phyloP scores from a whole-genome alignment of 2,888 invertebrate genomes.

The Phortica magna region DNA sequence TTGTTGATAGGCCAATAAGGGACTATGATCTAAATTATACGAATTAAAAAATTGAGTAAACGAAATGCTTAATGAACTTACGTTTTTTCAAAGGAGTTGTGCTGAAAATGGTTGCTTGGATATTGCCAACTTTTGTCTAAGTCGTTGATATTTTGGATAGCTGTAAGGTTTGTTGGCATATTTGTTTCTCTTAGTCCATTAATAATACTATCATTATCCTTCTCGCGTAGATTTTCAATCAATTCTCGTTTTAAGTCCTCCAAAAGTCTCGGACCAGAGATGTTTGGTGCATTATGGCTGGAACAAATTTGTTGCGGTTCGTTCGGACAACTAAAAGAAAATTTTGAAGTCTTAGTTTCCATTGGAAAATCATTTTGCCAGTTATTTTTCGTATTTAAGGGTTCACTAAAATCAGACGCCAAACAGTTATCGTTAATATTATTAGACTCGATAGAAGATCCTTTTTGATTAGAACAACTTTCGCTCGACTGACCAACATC shows the following conservation, averaged over 20 bases:
- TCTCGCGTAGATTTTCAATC: background rate
- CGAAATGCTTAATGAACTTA: background rate
- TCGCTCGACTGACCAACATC: background rate
- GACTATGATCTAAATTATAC: too few species aligned
- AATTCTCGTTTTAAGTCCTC: constrained; percentile 8
- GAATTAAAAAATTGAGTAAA: background rate
- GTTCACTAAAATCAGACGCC: background rate
- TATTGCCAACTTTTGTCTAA: background rate
- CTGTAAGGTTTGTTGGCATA: background rate
- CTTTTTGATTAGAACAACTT: background rate
- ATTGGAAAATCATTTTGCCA: constrained; percentile 1
- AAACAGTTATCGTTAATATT: background rate
- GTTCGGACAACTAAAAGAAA: constrained; percentile 10
- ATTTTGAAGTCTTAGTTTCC: constrained; percentile 10
- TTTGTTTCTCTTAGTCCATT: background rate
- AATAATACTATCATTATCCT: background rate
- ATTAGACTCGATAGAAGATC: background rate
- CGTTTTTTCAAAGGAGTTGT: background rate
- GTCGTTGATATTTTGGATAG: background rate
- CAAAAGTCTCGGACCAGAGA: background rate
- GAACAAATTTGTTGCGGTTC: background rate
- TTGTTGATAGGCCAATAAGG: too few species aligned
- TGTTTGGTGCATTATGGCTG: background rate
- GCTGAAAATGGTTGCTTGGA: background rate
- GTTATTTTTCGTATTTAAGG: background rate